Base-by-base conservation (phyloP, 2,113 vertebrate genomes). In the Phoenicopterus ruber region DNA sequence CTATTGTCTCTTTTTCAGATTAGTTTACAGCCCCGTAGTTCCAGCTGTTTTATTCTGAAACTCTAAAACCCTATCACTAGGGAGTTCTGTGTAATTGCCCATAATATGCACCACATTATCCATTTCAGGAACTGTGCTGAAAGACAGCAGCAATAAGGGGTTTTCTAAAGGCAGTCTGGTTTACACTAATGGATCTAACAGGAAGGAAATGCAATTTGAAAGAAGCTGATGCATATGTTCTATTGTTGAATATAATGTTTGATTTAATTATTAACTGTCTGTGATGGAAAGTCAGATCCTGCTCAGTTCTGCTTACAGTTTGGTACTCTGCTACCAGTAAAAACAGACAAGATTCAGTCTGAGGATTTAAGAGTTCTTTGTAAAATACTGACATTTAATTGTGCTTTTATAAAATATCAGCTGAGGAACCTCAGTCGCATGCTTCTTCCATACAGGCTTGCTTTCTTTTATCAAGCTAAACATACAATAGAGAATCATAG, bases 141-240 rank as follows among this genome's bases (percentile, higher is more conserved):
- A 98, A 99, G 98, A 98, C 98, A 98, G 98, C 98, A 96, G 98
- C 98, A 98, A 98, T 98, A 98, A 98, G 98, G 98, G 98, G 97
- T 98, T 98, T 98, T 99, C 98, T 98, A 98, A 98, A 99, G 98
- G 98, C 98, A 98, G 98, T 99, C 98, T 98, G 99, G 98, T 98
- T 98, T 98, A 97, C 98, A 93, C 98, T 99, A 99, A 99, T 99
- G 98, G 99, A 98, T 97, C 97, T 98, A 98, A 99, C 98, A 98
- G 98, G 98, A 99, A 99, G 99, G 98, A 99, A 99, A 99, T 99
- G 98, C 98, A 99, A 99, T 99, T 99, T 98, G 98, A 99, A 99
- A 99, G 98, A 98, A 98, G 98, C 98, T 99, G 99, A 99, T 99
- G 99, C 99, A 99, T 98, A 98, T 98, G 98, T 98, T 98, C 98